Percentiles rank a stretch among this genome's conserved stretches.
phyloP scores from a whole-genome alignment of 2,888 invertebrate genomes.

The Euclidia mi region DNA sequence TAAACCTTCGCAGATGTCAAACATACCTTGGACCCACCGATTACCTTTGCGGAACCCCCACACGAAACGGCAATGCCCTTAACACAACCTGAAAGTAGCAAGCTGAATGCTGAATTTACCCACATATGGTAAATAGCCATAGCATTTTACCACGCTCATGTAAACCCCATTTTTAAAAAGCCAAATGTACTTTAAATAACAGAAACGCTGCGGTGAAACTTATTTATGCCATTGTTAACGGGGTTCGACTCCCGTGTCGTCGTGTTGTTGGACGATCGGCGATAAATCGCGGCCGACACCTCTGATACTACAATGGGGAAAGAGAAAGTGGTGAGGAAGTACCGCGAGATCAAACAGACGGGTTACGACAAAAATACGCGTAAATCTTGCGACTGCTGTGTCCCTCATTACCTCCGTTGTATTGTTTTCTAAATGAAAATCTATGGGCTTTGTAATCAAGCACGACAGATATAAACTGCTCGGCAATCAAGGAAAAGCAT shows the following conservation, averaged over 20 bases:
- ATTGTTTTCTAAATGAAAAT: slow-evolving; percentile 58
- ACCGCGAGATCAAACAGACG: slow-evolving; percentile 64
- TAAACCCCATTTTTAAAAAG: slow-evolving; percentile 34
- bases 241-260: slow-evolving; percentile 81
- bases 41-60: slow-evolving; percentile 45
- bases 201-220: slow-evolving; percentile 63
- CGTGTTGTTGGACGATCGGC: slow-evolving; percentile 78
- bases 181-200: slow-evolving; percentile 48
- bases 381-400: slow-evolving; percentile 53
- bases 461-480: slow-evolving; percentile 37
- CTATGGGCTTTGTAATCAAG: slow-evolving; percentile 43
- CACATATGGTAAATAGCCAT: background rate
- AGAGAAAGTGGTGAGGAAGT: slow-evolving; percentile 84
- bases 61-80: too few species aligned
- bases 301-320: slow-evolving; percentile 81
- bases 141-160: slow-evolving; percentile 6
- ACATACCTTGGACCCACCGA: background rate
- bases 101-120: background rate
- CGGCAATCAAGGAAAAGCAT: slow-evolving; percentile 42
- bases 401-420: slow-evolving; percentile 46
- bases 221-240: slow-evolving; percentile 68
- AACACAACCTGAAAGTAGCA: background rate
- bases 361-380: slow-evolving; percentile 64
- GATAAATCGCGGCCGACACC: slow-evolving; percentile 85
- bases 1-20: slow-evolving; percentile 36